A percentile compares a stretch with the other conserved stretches of the same genome.
Conservation (phyloP, 2,888 invertebrate genomes). For the Globia sparganii region DNA sequence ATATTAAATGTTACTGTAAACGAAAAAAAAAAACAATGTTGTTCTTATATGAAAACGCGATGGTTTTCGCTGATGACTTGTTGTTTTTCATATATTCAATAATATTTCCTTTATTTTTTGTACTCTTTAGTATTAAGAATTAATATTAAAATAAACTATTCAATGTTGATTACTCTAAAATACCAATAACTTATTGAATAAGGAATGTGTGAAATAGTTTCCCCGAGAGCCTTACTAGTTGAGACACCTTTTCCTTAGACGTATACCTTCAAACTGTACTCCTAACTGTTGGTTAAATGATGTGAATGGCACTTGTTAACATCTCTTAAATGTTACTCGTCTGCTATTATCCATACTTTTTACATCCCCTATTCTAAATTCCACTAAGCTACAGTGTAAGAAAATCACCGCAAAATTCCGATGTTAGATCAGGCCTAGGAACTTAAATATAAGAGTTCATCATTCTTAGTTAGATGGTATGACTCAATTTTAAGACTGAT, state of each 20-base stretch:
- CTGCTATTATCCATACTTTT: slow-evolving; percentile 75
- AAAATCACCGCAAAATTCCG: slow-evolving; percentile 69
- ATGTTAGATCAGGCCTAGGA: slow-evolving; percentile 87
- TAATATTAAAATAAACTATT: slow-evolving; percentile 90
- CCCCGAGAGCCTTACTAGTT: slow-evolving; percentile 89
- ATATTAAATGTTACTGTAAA: slow-evolving; percentile 88
- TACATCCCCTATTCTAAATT: slow-evolving; percentile 76
- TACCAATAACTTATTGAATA: slow-evolving; percentile 88
- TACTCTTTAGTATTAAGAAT: slow-evolving; percentile 90
- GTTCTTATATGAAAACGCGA: slow-evolving; percentile 89
- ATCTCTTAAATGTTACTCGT: slow-evolving; percentile 73
- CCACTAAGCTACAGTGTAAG: slow-evolving; percentile 72
- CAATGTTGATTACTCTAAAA: slow-evolving; percentile 90
- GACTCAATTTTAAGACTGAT: slow-evolving; percentile 91
- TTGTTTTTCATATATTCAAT: slow-evolving; percentile 90
- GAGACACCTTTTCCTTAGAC: slow-evolving; percentile 89
- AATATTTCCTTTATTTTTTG: slow-evolving; percentile 91
- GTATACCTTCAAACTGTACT: slow-evolving; percentile 75
- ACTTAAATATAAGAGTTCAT: slow-evolving; percentile 86
- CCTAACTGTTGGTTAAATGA: slow-evolving; percentile 71
- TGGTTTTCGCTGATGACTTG: slow-evolving; percentile 88
- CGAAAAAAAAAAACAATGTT: slow-evolving; percentile 87
- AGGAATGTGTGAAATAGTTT: slow-evolving; percentile 88
- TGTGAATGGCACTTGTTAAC: slow-evolving; percentile 65
- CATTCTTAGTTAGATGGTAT: slow-evolving; percentile 89